Evolutionary conservation across 1,140 invertebrate genomes (phyloP).

Genomic region (Anastrepha ludens): DNA sequence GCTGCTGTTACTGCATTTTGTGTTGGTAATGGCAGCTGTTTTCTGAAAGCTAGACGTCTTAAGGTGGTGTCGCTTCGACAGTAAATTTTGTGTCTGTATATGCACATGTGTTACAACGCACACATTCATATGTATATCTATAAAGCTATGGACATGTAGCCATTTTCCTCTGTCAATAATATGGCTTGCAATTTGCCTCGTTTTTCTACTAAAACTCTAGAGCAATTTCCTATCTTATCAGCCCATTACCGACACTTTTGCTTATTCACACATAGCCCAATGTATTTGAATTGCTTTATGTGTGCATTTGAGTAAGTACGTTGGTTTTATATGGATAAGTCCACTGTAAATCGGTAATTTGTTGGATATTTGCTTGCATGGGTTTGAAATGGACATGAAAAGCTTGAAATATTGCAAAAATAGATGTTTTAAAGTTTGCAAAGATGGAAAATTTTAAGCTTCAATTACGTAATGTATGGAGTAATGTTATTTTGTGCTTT

Average conservation of each 20-base stretch:
- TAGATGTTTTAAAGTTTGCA: neutral
- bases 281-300: conserved; percentile 8
- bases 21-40: conserved; percentile 26
- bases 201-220: neutral
- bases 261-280: neutral
- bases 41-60: neutral
- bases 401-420: neutral
- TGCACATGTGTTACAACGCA: neutral
- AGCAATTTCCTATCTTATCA: conserved; percentile 39
- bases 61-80: neutral
- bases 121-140: neutral
- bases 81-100: neutral
- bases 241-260: conserved; percentile 18
- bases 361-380: neutral
- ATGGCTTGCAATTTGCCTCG: neutral
- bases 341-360: neutral
- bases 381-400: neutral
- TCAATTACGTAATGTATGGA: neutral
- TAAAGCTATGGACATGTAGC: neutral
- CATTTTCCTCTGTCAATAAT: neutral
- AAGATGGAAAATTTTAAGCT: neutral
- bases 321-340: neutral
- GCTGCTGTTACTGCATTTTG: neutral
- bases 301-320: neutral
- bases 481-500: neutral